Base-by-base conservation (phyloP, 2,113 vertebrate species). In the Cololabis saira region DNA sequence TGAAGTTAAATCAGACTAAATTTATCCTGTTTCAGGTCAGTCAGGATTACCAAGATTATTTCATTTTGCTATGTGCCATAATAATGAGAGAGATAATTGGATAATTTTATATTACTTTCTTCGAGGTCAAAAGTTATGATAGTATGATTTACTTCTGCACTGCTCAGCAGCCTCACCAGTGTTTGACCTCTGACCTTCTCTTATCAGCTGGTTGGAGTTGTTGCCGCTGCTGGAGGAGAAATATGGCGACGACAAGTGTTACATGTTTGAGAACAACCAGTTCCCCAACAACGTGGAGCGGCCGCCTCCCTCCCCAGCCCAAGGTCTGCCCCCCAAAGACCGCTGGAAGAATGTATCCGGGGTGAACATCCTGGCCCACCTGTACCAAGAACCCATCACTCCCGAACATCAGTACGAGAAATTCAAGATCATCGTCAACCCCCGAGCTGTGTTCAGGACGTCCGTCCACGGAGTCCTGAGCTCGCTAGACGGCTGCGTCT, bases 221-320 rank as follows among this genome's bases (percentile, higher is more conserved):
- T 74, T 93, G 69, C 78, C 44, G 4, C 57, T 74, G 7, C 81
- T 94, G 61, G 83, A 92, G 49, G 4, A 54, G 3, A 50, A 71
- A 45, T 69, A 91, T 14, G 82, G 80, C 0, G 2, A 17, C 0
- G 9, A 43, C 4, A 12, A 22, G 0, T 15, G 88, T 62, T 94
- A 91, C 64, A 74, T 83, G 49, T 92, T 94, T 76, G 82, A 92
- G 77, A 93, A 91, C 42, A 80, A 87, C 15, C 14, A 88, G n/a
- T 93, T 93, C 33, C 81, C 91, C 1, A 24, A 60, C 0, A 0
- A 80, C 0, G 27, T 52, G 8, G 24, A 58, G 3, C 0, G 17
- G 16, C 37, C 33, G 1, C 2, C 0, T 0, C 2, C 19, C 0
- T 61, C 84, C 59, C 62, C 76, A 2, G 14, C 43, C 12, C 42